Base-by-base conservation (phyloP, 2,888 invertebrate genomes). In the Acleris sparsana region DNA sequence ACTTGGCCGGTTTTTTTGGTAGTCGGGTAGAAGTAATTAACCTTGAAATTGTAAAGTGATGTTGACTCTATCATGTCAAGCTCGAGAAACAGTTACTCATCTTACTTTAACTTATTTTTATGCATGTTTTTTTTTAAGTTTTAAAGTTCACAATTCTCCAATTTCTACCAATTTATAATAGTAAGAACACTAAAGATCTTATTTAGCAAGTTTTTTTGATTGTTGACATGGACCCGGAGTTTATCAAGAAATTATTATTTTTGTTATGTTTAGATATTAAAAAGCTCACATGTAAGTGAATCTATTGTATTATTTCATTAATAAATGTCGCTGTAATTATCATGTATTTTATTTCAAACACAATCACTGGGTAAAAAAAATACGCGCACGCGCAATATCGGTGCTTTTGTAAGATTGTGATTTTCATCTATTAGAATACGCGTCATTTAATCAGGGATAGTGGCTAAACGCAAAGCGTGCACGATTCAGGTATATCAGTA, bases 171-270 rank as follows among this genome's bases (percentile, higher is more conserved):
- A 20, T 74, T 77, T 73, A 77, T 77, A n/a, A n/a, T n/a, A 39
- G 9, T 39, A 39, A 76, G 75, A 80, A 80, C 76, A 82, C 78
- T 80, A 82, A 83, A 80, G 72, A 78, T 80, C 80, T 80, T 83
- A 80, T 70, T 49, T 43, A 18, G 13, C 9, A 9, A n/a, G n/a
- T 49, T 18, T 53, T 39, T 18, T 53, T 53, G 16, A 39, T 53
- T 53, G 33, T 53, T 33, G 5, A 55, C 20, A 16, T 43, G 13
- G 57, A 57, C 53, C 53, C 7, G 20, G 49, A 25, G 55, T 65
- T 55, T 53, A 53, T 43, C 56, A 1, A 51, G n/a, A 61, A 39
- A 56, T 56, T 9, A 29, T 25, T 60, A 60, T 60, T 60, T 65
- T 60, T 65, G 49, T 55, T 51, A 60, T 55, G 43, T 17, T 20